Evolutionary conservation across 1,140 invertebrate genomes (phyloP), one percentile per base, ranked within the genome.

Genomic region (Bemisia tabaci): DNA sequence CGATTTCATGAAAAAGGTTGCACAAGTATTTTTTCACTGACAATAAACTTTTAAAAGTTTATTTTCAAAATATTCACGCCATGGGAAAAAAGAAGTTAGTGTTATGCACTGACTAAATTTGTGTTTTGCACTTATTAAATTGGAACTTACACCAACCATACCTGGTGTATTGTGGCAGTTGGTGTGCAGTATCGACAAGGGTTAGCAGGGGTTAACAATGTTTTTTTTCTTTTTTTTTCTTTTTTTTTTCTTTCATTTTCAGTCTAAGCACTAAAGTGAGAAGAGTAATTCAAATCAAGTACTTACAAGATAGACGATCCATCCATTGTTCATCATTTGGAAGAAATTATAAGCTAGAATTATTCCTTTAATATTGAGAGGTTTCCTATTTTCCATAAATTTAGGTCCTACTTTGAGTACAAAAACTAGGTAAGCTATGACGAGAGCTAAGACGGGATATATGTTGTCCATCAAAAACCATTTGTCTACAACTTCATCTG

Each of bases 381-480:
- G 80, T 71, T 84, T 78, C 63, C 84, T 76, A 69, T 84, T 78
- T 74, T 84, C 79, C 87, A 90, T 91, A 70, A 83, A 80, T 70
- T 80, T 79, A 22, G 87, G 88, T 22, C 89, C 89, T 26, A 84
- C 71, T 74, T 82, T 82, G 70, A 86, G 75, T 0, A 89, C 85
- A 67, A 87, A 83, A 67, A 80, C 78, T 11, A 88, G 77, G 67
- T 87, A 88, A 0, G 78, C 74, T 1, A 81, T 73, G 60, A 87
- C 75, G 62, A 88, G 83, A 22, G 76, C 75, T 1, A 88, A 68
- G 1, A 89, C 82, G 0, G 87, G 86, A 48, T 81, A 76, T 11
- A 87, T 87, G 1, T 84, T 83, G 26, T 80, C 72, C 86, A 91
- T 90, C 22, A 91, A 76, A 0, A 82, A 78, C 88, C 88, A 91